Conservation (phyloP, 2,888 invertebrate genomes). For the Ctenicera cuprea region DNA sequence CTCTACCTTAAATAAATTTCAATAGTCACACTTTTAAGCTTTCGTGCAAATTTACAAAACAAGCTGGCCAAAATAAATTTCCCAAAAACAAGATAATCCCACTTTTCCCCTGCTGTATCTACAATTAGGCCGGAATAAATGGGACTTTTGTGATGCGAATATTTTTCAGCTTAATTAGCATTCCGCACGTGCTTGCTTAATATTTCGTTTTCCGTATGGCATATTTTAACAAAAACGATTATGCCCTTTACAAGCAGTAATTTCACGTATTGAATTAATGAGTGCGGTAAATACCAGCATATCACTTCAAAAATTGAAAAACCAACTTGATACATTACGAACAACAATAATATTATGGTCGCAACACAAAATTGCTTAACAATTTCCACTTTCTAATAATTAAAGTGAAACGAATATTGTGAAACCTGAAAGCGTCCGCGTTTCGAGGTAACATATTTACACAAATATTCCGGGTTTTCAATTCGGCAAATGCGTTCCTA, state of each 20-base stretch:
- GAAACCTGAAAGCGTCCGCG: not conserved
- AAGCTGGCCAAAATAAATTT: too few relatives aligned
- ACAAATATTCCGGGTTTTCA: slow-evolving; percentile 15
- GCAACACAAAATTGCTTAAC: not conserved
- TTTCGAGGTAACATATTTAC: not conserved
- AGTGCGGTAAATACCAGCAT: not conserved
- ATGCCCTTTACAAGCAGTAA: slow-evolving; percentile 12
- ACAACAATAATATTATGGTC: not conserved
- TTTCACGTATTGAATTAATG: slow-evolving; percentile 25
- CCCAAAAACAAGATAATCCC: slow-evolving; percentile 14
- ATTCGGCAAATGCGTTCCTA: slow-evolving; percentile 26
- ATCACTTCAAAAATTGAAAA: not conserved
- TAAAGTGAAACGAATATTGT: not conserved
- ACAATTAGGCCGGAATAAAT: slow-evolving; percentile 7
- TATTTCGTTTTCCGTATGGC: slow-evolving; percentile 6
- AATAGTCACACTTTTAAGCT: too few relatives aligned
- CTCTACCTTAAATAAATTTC: not conserved
- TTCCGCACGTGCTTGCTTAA: slow-evolving; percentile 28
- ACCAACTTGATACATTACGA: not conserved
- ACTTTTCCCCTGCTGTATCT: slow-evolving; percentile 1
- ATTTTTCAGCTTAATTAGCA: slow-evolving; percentile 39
- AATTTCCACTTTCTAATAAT: not conserved
- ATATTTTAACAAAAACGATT: slow-evolving; percentile 17
- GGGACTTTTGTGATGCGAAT: slow-evolving; percentile 32
- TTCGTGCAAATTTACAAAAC: too few relatives aligned